Evolutionary conservation across 2,113 vertebrate species (phyloP).

Genomic region (Tretioscincus oriximinensis): DNA sequence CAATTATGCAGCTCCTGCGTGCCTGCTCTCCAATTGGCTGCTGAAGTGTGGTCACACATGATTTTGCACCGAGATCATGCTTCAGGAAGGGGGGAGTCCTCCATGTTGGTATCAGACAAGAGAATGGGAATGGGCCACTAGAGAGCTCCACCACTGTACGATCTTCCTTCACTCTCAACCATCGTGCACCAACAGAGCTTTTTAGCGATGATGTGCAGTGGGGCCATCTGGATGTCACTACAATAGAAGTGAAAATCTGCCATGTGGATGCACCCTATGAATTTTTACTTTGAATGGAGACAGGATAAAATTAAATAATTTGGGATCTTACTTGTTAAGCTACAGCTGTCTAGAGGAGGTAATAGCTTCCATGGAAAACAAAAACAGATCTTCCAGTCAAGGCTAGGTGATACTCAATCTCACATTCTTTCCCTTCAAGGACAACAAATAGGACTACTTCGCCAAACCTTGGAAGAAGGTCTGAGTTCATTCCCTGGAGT

Average conservation of each 20-base stretch:
- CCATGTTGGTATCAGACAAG: too few species aligned
- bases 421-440: not conserved
- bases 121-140: too few species aligned
- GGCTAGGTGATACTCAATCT: constrained; percentile 7
- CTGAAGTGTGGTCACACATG: too few species aligned
- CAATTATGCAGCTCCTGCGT: too few species aligned
- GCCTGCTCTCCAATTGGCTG: too few species aligned
- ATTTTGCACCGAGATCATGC: too few species aligned
- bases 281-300: too few species aligned
- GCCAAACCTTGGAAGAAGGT: not conserved
- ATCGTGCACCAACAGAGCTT: not conserved
- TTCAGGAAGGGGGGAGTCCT: too few species aligned
- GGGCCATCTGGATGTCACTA: too few species aligned
- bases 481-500: not conserved
- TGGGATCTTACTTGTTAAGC: not conserved
- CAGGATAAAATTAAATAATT: not conserved
- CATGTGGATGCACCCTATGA: too few species aligned
- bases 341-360: not conserved
- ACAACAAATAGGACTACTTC: not conserved
- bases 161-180: not conserved
- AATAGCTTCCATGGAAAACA: not conserved
- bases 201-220: not conserved
- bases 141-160: too few species aligned
- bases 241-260: too few species aligned
- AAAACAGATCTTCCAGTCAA: not conserved